Conservation (phyloP, 2,797 vertebrate genomes). For the Periparus ater region DNA sequence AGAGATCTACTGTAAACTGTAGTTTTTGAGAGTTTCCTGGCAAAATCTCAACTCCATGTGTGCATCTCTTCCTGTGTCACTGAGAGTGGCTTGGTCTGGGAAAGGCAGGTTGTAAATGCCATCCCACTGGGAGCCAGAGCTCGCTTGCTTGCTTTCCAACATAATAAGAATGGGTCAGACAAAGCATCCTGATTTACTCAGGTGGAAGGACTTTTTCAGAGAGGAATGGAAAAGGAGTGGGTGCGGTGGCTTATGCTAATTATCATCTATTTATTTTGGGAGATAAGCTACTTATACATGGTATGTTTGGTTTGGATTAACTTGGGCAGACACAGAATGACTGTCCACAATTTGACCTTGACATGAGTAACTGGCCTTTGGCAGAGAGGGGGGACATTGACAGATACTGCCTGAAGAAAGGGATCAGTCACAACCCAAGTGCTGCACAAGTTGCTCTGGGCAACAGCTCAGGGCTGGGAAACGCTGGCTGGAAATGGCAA, state of each 20-base stretch:
- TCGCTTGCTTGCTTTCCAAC: neutral
- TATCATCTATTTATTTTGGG: conserved; percentile 62
- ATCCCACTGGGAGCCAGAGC: neutral
- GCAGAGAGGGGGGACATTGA: conserved; percentile 9
- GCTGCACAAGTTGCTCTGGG: conserved; percentile 29
- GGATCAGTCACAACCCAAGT: conserved; percentile 22
- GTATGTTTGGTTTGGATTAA: conserved; percentile 69
- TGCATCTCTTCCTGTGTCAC: neutral
- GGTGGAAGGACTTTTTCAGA: conserved; percentile 31
- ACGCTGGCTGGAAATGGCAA: neutral
- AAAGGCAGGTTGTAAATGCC: neutral
- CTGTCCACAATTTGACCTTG: conserved; percentile 67
- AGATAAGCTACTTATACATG: conserved; percentile 62
- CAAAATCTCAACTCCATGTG: neutral
- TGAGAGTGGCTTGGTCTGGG: neutral
- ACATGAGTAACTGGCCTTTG: conserved; percentile 60
- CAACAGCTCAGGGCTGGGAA: conserved; percentile 2
- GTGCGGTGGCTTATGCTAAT: conserved; percentile 52
- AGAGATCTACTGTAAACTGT: neutral
- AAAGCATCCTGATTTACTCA: conserved; percentile 56
- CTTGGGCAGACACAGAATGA: conserved; percentile 50
- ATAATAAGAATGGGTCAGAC: neutral
- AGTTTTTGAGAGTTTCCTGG: neutral
- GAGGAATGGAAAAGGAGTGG: conserved; percentile 18
- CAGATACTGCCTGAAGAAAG: conserved; percentile 43